Percentiles rank a stretch among this genome's conserved stretches.
Evolutionary conservation across 2,113 vertebrate species (phyloP).

Genomic region (Typhlomys cinereus): DNA sequence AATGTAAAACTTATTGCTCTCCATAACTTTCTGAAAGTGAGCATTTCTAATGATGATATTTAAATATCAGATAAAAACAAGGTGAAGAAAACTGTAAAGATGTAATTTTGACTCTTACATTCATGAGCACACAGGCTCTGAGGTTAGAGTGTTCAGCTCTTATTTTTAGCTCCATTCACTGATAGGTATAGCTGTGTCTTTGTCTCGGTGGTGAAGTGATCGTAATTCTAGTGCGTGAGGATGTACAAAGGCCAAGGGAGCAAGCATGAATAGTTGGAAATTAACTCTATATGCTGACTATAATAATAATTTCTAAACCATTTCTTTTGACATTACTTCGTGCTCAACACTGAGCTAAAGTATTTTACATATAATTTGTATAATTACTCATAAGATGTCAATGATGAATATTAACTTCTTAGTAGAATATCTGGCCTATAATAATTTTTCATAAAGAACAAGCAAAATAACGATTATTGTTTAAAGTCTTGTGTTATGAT

Average conservation of each 20-base stretch:
- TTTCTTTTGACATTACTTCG: neutral
- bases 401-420: slow-evolving; percentile 53
- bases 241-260: neutral
- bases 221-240: neutral
- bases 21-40: neutral
- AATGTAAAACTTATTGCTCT: slow-evolving; percentile 16
- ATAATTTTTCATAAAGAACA: slow-evolving; percentile 52
- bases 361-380: slow-evolving; percentile 2
- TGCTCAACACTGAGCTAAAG: neutral
- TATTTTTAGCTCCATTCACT: neutral
- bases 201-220: neutral
- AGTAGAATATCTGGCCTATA: slow-evolving; percentile 39
- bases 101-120: neutral
- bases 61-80: slow-evolving; percentile 24
- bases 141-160: neutral
- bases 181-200: neutral
- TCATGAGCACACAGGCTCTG: neutral
- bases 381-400: slow-evolving; percentile 34
- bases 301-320: slow-evolving; percentile 6
- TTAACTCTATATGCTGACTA: neutral
- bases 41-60: neutral
- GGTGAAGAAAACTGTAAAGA: neutral
- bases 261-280: neutral
- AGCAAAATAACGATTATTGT: slow-evolving; percentile 59
- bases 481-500: slow-evolving; percentile 64